phyloP scores from a whole-genome alignment of 2,797 vertebrate genomes.

The Sylvilagus floridanus region DNA sequence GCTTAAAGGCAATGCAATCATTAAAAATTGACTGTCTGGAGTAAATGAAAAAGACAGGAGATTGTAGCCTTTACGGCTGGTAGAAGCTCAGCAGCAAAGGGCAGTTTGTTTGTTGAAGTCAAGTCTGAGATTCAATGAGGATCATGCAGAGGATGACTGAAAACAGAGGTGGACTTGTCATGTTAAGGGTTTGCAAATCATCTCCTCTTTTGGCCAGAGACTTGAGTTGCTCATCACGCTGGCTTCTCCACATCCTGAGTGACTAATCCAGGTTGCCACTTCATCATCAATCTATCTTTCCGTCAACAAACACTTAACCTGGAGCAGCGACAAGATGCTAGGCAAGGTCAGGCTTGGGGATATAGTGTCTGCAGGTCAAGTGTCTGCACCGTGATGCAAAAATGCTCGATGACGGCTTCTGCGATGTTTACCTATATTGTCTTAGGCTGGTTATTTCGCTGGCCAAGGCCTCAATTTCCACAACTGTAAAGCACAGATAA shows the following conservation, averaged over 20 bases:
- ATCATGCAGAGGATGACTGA: neutral
- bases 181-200: neutral
- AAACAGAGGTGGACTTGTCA: neutral
- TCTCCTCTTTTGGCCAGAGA: neutral
- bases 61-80: slow-evolving; percentile 54
- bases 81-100: slow-evolving; percentile 76
- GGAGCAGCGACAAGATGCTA: neutral
- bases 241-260: neutral
- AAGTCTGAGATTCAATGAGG: slow-evolving; percentile 72
- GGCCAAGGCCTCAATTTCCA: neutral
- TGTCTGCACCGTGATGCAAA: neutral
- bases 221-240: neutral
- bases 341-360: neutral
- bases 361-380: neutral
- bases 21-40: slow-evolving; percentile 81
- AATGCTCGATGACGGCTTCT: neutral
- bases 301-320: neutral
- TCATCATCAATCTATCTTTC: neutral
- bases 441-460: neutral
- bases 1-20: slow-evolving; percentile 77
- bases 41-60: slow-evolving; percentile 72
- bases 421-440: neutral
- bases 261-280: neutral
- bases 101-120: slow-evolving; percentile 71
- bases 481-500: neutral